Conservation (phyloP, 2,113 vertebrate genomes). For the Megatriorchis doriae region DNA sequence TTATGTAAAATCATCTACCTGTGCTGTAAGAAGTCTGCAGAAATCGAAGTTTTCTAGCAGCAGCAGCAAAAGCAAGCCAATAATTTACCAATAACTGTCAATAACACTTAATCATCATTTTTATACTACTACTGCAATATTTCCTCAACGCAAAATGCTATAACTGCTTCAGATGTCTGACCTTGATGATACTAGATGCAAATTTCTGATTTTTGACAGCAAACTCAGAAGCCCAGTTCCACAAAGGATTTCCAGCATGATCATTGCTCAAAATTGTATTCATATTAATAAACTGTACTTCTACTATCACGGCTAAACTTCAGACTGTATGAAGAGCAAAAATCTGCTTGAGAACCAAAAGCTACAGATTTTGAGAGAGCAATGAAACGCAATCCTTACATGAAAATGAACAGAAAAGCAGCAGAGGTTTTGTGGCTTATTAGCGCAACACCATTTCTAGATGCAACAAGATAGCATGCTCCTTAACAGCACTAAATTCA, state of each 20-base stretch:
- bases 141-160: not conserved
- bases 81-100: not conserved
- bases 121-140: not conserved
- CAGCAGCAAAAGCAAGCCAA: not conserved
- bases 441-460: not conserved
- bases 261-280: not conserved
- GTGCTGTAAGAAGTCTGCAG: not conserved
- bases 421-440: not conserved
- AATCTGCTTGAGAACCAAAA: not conserved
- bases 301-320: not conserved
- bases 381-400: not conserved
- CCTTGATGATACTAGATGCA: not conserved
- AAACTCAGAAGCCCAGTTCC: not conserved
- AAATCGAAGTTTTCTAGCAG: not conserved
- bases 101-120: not conserved
- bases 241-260: not conserved
- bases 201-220: not conserved
- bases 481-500: not conserved
- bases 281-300: not conserved
- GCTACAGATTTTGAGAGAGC: not conserved
- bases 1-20: not conserved
- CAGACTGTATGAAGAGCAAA: not conserved
- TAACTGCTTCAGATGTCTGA: not conserved
- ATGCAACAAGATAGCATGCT: not conserved
- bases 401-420: not conserved